Evolutionary conservation across 2,888 invertebrate species (phyloP).

Genomic region (Clitarchus hookeri): DNA sequence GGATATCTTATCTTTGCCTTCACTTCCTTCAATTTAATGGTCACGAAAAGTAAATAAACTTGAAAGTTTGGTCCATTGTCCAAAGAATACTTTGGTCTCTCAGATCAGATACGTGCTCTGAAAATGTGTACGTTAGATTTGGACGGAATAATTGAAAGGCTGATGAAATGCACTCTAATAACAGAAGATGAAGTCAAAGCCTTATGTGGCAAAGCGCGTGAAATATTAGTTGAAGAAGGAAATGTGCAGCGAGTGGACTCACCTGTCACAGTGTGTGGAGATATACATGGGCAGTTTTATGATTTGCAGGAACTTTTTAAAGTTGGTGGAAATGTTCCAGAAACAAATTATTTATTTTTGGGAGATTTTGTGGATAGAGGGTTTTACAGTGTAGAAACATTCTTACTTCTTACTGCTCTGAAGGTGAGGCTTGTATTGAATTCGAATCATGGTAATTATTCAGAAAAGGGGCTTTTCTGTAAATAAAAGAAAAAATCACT

Average conservation of each 20-base stretch:
- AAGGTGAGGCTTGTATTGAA: not conserved
- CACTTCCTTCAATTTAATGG: too few species aligned
- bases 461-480: too few species aligned
- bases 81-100: too few species aligned
- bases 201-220: slow-evolving; percentile 19
- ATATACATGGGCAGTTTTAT: slow-evolving; percentile 22
- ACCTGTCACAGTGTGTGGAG: slow-evolving; percentile 21
- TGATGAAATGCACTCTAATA: slow-evolving; percentile 1
- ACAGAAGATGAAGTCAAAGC: slow-evolving; percentile 24
- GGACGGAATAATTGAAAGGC: slow-evolving; percentile 3
- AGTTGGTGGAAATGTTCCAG: slow-evolving; percentile 20
- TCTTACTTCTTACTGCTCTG: slow-evolving; percentile 67
- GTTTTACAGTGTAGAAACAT: slow-evolving; percentile 20
- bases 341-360: slow-evolving; percentile 18
- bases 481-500: too few species aligned
- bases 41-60: too few species aligned
- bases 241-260: slow-evolving; percentile 19
- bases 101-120: too few species aligned
- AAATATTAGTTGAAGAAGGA: slow-evolving; percentile 22
- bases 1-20: too few species aligned
- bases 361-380: slow-evolving; percentile 21
- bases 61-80: too few species aligned
- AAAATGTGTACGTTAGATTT: slow-evolving; percentile 9
- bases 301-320: slow-evolving; percentile 20
- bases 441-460: too few species aligned